Conservation (phyloP, 2,888 invertebrate genomes). For the Ypsolopha scabrella region DNA sequence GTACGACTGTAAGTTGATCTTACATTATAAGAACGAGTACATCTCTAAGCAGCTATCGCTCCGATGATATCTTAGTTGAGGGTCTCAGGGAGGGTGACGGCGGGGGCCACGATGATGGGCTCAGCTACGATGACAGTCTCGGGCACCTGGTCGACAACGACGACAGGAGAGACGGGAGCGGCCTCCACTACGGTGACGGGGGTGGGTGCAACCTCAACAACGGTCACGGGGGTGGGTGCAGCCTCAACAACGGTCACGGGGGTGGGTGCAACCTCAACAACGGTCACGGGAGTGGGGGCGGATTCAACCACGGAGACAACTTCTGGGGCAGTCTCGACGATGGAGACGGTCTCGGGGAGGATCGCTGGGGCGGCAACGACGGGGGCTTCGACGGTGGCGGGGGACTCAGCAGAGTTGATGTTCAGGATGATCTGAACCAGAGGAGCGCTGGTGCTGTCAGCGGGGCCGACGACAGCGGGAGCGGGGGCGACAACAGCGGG, state of each 20-base stretch:
- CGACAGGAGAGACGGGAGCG: slow-evolving; percentile 3
- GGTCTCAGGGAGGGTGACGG: slow-evolving; percentile 25
- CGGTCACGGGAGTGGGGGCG: slow-evolving; percentile 10
- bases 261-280: slow-evolving; percentile 11
- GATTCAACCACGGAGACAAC: slow-evolving; percentile 8
- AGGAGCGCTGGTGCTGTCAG: too few species aligned
- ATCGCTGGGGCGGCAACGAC: slow-evolving; percentile 1
- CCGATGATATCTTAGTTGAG: slow-evolving; percentile 19
- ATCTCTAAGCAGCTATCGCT: background rate
- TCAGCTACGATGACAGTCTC: too few species aligned
- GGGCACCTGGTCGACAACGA: slow-evolving; percentile 13
- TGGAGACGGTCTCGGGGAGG: slow-evolving; percentile 8
- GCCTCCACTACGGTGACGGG: slow-evolving; percentile 1
- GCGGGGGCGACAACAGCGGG: slow-evolving; percentile 6
- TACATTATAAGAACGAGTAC: too few species aligned
- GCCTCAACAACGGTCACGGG: slow-evolving; percentile 10
- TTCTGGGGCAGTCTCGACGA: slow-evolving; percentile 6
- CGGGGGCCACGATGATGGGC: slow-evolving; percentile 21
- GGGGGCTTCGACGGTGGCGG: slow-evolving; percentile 1
- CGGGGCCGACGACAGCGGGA: background rate
- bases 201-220: background rate
- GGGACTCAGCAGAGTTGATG: too few species aligned
- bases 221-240: slow-evolving; percentile 9
- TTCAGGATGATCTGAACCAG: too few species aligned
- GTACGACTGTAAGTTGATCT: background rate